A percentile compares a stretch with the other conserved stretches of the same genome.
phyloP scores from a whole-genome alignment of 2,113 vertebrate genomes.

The Mobula birostris region DNA sequence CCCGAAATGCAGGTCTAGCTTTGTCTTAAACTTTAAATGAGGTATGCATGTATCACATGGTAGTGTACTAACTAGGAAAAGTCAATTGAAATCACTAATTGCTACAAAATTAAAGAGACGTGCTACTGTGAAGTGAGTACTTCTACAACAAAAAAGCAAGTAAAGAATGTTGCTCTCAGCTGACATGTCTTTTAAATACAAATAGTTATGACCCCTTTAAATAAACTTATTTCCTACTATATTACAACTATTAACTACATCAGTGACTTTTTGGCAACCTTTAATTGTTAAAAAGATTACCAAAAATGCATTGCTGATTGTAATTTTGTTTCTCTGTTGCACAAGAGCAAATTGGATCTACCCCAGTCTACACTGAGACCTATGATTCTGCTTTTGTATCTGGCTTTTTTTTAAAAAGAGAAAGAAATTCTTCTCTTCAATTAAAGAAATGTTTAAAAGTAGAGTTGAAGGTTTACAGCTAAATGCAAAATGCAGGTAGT shows the following conservation, averaged over 20 bases:
- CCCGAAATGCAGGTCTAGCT: too few species aligned
- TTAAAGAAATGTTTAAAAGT: not conserved
- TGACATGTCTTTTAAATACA: not conserved
- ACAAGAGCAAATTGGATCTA: not conserved
- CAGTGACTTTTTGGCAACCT: too few species aligned
- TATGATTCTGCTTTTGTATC: not conserved
- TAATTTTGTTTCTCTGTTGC: not conserved
- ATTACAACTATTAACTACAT: not conserved
- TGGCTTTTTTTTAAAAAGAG: too few species aligned
- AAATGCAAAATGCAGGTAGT: not conserved
- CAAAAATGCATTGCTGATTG: not conserved
- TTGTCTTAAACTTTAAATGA: too few species aligned
- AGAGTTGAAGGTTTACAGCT: not conserved
- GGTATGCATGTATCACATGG: too few species aligned
- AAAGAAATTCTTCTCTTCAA: not conserved
- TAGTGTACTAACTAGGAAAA: not conserved
- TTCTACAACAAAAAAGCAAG: not conserved
- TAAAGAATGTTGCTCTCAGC: not conserved
- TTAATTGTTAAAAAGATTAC: not conserved
- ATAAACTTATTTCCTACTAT: not conserved
- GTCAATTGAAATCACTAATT: constrained; percentile 29
- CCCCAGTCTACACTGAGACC: not conserved
- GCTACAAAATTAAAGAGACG: not conserved
- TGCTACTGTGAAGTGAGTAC: not conserved
- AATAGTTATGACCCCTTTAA: not conserved